phyloP scores from a whole-genome alignment of 1,140 invertebrate genomes.

The Capitella teleta region DNA sequence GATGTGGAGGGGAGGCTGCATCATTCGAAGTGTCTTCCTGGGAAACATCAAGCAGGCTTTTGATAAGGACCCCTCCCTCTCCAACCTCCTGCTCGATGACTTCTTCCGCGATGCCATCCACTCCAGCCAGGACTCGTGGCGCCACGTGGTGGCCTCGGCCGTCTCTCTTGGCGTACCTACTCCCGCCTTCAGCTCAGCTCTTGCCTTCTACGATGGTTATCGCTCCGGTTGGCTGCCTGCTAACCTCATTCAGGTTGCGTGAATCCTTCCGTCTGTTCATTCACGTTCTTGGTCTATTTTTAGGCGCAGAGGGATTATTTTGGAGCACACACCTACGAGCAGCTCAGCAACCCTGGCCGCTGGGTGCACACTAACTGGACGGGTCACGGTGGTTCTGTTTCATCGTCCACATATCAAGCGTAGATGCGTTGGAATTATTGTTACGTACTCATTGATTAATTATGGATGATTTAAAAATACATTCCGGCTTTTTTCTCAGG shows the following conservation, averaged over 20 bases:
- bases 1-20: constrained; percentile 99
- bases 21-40: constrained; percentile 91
- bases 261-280: not conserved
- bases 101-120: constrained; percentile 84
- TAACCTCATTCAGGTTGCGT: constrained; percentile 84
- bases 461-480: too few relatives aligned
- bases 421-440: too few relatives aligned
- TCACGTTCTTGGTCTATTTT: constrained; percentile 17
- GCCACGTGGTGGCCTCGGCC: constrained; percentile 48
- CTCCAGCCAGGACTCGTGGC: constrained; percentile 57
- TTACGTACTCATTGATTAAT: too few relatives aligned
- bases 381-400: constrained; percentile 90
- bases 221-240: constrained; percentile 69
- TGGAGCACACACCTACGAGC: constrained; percentile 96
- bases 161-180: constrained; percentile 72
- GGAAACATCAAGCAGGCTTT: constrained; percentile 96
- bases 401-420: constrained; percentile 86
- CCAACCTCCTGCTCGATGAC: constrained; percentile 84
- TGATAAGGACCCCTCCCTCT: constrained; percentile 77
- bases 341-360: constrained; percentile 70
- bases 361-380: constrained; percentile 99
- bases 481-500: too few relatives aligned
- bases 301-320: constrained; percentile 97
- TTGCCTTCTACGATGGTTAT: constrained; percentile 97
- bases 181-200: constrained; percentile 80